Conservation (phyloP, 2,888 invertebrate species). For the Tupiocoris notatus region DNA sequence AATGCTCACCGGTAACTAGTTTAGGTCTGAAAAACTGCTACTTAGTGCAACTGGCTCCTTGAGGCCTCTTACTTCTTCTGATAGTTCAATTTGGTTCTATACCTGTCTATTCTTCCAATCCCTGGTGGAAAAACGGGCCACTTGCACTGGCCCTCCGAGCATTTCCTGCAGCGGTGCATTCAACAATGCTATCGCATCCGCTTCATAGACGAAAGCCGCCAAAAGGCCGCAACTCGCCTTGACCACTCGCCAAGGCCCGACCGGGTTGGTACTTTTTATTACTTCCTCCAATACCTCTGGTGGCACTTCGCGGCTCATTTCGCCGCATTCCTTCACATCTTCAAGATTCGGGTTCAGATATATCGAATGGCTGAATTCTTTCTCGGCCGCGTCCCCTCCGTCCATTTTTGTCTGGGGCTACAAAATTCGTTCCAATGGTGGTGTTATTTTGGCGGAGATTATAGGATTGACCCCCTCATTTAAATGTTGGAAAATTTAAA, state of each 20-base stretch:
- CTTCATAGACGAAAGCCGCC: conserved; percentile 42
- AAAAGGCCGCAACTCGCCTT: conserved; percentile 46
- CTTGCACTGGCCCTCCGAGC: conserved; percentile 45
- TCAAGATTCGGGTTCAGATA: conserved; percentile 45
- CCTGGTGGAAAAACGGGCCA: conserved; percentile 44
- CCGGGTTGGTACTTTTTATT: conserved; percentile 40
- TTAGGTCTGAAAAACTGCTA: too few relatives aligned
- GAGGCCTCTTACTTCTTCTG: neutral
- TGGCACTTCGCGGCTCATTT: conserved; percentile 40
- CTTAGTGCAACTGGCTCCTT: neutral
- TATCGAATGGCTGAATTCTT: conserved; percentile 42
- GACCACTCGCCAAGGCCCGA: conserved; percentile 45
- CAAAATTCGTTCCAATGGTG: too few relatives aligned
- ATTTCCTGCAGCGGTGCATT: conserved; percentile 41
- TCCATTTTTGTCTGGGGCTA: conserved; percentile 17
- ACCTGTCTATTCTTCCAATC: conserved; percentile 45
- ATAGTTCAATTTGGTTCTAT: too few relatives aligned
- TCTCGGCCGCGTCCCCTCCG: conserved; percentile 46
- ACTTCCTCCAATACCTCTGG: conserved; percentile 41
- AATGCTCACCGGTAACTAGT: too few relatives aligned
- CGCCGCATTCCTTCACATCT: conserved; percentile 33
- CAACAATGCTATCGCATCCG: conserved; percentile 41
- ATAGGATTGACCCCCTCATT: too few relatives aligned
- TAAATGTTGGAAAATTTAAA: too few relatives aligned
- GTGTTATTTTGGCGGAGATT: too few relatives aligned